Evolutionary conservation across 2,888 invertebrate species (phyloP), one percentile per base, ranked within the genome.

Genomic region (Lycophotia porphyrea): DNA sequence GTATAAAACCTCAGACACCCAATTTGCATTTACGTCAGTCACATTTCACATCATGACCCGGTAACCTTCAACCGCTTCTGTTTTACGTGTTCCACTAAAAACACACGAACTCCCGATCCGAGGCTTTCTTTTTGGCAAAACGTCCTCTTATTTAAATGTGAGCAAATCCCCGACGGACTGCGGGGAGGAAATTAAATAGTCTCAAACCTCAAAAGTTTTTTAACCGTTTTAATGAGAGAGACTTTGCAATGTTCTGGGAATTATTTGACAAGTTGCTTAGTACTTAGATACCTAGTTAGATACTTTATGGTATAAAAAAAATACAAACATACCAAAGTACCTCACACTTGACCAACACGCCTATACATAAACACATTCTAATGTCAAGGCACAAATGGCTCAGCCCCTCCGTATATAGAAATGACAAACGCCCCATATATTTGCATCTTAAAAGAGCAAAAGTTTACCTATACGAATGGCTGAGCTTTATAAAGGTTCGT

Each of bases 371-470:
- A 58, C 36, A 74, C 11, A 71, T 39, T 63, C 36, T 49, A 44
- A 69, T 67, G 58, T 72, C 24, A 75, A 74, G 71, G 66, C 65
- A 75, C n/a, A 75, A 73, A 73, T 72, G 31, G 4, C 64, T 77
- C 74, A 65, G 31, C 44, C 80, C 80, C 65, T 76, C 75, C 80
- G 39, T 72, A 87, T 74, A 71, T 71, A 80, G 75, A 83, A 80
- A 83, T 85, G 74, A 87, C 74, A 77, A 80, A 74, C 75, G 86
- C 61, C 72, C 80, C 85, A 86, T 86, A 85, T 83, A 87, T 85
- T 87, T 85, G 86, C 86, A 87, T 86, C 84, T 83, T 85, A 87
- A 83, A 87, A 87, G 88, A 87, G 88, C 77, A 87, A 87, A 87
- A 87, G 75, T 87, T 80, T 87, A 55, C 71, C 80, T 74, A 77